phyloP scores from a whole-genome alignment of 2,113 vertebrate species.

The Tylochromis polylepis region DNA sequence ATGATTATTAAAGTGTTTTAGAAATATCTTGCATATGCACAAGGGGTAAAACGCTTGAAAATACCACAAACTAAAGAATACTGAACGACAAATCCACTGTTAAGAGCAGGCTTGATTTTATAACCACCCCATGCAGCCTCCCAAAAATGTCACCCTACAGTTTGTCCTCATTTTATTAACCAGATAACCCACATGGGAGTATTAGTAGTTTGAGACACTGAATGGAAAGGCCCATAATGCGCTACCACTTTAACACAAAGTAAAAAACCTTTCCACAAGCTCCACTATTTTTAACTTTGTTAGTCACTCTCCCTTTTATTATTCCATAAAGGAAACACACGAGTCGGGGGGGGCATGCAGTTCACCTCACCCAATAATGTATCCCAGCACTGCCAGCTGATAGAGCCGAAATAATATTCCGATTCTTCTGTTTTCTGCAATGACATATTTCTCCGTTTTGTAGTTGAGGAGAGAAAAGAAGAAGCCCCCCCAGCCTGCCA shows the following conservation, averaged over 20 bases:
- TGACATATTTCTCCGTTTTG: slow-evolving; percentile 94
- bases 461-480: slow-evolving; percentile 85
- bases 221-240: not conserved
- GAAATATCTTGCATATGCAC: not conserved
- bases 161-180: not conserved
- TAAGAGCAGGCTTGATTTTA: not conserved
- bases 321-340: not conserved
- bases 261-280: not conserved
- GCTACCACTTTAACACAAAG: slow-evolving; percentile 24
- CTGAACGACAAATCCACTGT: not conserved
- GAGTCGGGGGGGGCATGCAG: not conserved
- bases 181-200: not conserved
- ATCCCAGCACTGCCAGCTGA: slow-evolving; percentile 86
- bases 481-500: slow-evolving; percentile 78
- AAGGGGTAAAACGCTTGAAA: not conserved
- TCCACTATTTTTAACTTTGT: slow-evolving; percentile 62
- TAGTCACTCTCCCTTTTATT: slow-evolving; percentile 32
- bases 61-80: not conserved
- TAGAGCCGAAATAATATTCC: slow-evolving; percentile 86
- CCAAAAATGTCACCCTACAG: not conserved
- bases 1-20: not conserved
- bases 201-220: not conserved
- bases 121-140: not conserved
- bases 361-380: slow-evolving; percentile 86
- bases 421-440: slow-evolving; percentile 90